Base-by-base conservation (phyloP, 64 coral and sea anemone species). In the Dendrophyllia cribrosa region DNA sequence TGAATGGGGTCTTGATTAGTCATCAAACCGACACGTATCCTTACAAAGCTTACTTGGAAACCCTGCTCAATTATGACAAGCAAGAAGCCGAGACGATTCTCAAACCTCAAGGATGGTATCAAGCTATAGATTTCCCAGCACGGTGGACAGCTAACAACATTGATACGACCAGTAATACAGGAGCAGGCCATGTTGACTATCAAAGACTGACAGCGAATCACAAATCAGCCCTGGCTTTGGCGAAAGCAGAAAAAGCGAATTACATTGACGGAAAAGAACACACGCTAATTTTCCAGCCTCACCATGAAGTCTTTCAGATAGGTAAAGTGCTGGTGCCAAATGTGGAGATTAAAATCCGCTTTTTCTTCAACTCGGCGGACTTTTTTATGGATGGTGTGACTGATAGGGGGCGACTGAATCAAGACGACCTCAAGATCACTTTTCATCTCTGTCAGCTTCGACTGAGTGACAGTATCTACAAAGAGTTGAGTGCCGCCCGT, bases 1-100 rank as follows among this genome's bases (percentile, higher is more conserved):
- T 92, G 11, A 92, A 92, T 23, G 90, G 90, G 12, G 56, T 70
- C 58, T 44, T 92, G 45, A 86, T 86, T 43, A 92, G 34, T 24
- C 43, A 43, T 2, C 56, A 86, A 48, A 77, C 56, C 20, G 72
- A 86, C 71, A 77, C 55, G 0, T 91, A 91, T 26, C 43, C 79
- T 9, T 75, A 91, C 68, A 75, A 51, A 50, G 55, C 58, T 0
- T 91, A 4, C 58, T 21, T 91, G 0, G 69, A 91, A 73, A 85
- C 78, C 19, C 0, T 91, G 11, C 9, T 91, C 8, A 92, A 85
- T 22, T 67, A 92, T 63, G 70, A 52, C n/a, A 10, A 61, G 46
- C 15, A 75, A 51, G 67, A 84, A 64, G 79, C 56, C 3, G 51
- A 92, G 48, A 85, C 34, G 34, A 34, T 34, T 34, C 34, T 34